phyloP scores from a whole-genome alignment of 1,140 invertebrate species.

The Drosophila punjabiensis region DNA sequence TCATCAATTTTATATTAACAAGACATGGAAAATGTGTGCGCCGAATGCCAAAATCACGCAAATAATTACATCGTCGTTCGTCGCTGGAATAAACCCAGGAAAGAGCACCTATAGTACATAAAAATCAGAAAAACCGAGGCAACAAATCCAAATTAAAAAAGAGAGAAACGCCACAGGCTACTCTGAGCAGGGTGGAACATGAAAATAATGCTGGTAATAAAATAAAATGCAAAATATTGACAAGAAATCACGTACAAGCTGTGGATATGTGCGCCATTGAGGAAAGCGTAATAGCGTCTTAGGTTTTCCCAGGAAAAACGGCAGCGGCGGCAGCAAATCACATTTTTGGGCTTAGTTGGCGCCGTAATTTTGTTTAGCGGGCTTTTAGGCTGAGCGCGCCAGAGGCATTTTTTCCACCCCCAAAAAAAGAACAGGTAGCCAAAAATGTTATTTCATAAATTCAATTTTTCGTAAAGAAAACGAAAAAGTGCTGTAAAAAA shows the following conservation, averaged over 20 bases:
- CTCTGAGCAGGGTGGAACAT: constrained; percentile 16
- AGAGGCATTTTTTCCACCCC: constrained; percentile 6
- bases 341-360: constrained; percentile 71
- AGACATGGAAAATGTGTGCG: constrained; percentile 54
- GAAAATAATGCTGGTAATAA: constrained; percentile 49
- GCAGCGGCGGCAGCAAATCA: constrained; percentile 52
- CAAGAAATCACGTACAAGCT: constrained; percentile 63
- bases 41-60: constrained; percentile 45
- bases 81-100: constrained; percentile 2
- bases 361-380: constrained; percentile 65
- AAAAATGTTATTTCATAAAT: constrained; percentile 61
- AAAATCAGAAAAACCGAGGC: constrained; percentile 3
- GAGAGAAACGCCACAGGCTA: constrained; percentile 16
- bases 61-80: constrained; percentile 51
- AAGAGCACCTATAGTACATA: constrained; percentile 7
- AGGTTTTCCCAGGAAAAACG: constrained; percentile 2
- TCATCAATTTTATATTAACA: constrained; percentile 67
- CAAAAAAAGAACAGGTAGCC: constrained; percentile 23
- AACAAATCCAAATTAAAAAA: constrained; percentile 50
- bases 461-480: constrained; percentile 49
- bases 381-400: constrained; percentile 53
- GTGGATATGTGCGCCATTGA: constrained; percentile 18
- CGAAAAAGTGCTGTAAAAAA: constrained; percentile 29
- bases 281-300: constrained; percentile 27
- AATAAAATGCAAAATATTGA: constrained; percentile 57